These are phyloP conservation scores for Peromyscus californicus DNA, from an alignment of 2,113 vertebrate species.

Conservation along the genomic window DNA sequence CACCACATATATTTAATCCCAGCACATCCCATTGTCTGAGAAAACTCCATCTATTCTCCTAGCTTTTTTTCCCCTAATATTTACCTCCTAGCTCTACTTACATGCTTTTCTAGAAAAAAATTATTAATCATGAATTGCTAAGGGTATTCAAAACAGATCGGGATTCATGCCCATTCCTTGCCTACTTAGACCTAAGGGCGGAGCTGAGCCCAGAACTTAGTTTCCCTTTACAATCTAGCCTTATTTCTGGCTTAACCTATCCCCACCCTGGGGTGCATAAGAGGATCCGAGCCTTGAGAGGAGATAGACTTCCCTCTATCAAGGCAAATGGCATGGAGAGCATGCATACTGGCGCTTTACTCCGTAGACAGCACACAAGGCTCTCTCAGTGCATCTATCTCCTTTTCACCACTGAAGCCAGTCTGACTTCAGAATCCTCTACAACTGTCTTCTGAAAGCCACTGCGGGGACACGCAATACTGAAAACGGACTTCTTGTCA, in stretches of 20 bases:
- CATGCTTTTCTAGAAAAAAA: background rate
- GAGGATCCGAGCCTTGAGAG: background rate
- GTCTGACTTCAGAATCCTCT: background rate
- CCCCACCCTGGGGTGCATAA: background rate
- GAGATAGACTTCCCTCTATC: background rate
- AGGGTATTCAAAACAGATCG: background rate
- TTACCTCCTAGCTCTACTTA: conserved; percentile 3
- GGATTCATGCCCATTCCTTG: background rate
- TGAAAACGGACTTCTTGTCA: background rate
- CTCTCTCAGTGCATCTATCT: background rate
- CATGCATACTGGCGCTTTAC: background rate
- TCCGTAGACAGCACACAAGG: background rate
- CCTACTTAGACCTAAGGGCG: background rate
- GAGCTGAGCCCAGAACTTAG: background rate
- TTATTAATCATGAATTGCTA: background rate
- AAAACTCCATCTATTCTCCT: background rate
- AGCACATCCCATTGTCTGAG: background rate
- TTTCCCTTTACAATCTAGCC: background rate
- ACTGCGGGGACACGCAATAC: background rate
- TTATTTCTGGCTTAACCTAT: background rate
- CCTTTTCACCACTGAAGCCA: background rate
- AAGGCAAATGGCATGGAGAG: background rate
- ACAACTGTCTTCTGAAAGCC: background rate
- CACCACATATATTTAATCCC: background rate
- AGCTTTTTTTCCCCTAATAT: background rate